Conservation (phyloP, 2,113 vertebrate genomes). For the Lasiurus borealis region DNA sequence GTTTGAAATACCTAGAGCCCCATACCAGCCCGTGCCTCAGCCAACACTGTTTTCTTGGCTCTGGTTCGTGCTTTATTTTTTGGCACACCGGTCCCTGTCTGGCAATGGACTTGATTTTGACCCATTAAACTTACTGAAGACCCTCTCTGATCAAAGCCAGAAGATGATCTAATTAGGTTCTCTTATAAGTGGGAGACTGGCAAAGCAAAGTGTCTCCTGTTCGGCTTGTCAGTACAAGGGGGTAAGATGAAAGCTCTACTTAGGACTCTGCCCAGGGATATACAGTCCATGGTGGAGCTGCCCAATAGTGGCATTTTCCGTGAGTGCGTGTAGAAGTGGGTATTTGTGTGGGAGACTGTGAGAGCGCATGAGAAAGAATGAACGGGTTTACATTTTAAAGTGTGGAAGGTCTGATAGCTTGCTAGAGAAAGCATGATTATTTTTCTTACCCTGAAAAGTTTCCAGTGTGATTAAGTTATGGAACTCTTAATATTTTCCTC, state of each 20-base stretch:
- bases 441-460: constrained; percentile 14
- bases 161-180: constrained; percentile 62
- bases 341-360: neutral
- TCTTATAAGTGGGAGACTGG: constrained; percentile 53
- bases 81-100: constrained; percentile 69
- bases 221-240: neutral
- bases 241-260: constrained; percentile 36
- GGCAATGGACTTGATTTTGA: constrained; percentile 51
- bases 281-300: neutral
- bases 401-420: neutral
- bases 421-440: neutral
- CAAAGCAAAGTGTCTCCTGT: constrained; percentile 39
- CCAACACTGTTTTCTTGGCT: constrained; percentile 63
- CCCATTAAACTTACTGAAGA: constrained; percentile 57
- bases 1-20: constrained; percentile 76
- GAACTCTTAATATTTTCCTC: constrained; percentile 14
- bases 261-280: neutral
- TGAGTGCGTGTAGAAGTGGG: neutral
- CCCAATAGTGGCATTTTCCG: constrained; percentile 18
- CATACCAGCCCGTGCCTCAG: constrained; percentile 30
- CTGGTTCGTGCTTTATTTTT: constrained; percentile 75
- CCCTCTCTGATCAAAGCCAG: constrained; percentile 71
- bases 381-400: constrained; percentile 52
- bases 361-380: neutral
- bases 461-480: constrained; percentile 22